A percentile compares a stretch with the other conserved stretches of the same genome.
phyloP scores from a whole-genome alignment of 2,797 vertebrate genomes.

The Pteropus rufus region DNA sequence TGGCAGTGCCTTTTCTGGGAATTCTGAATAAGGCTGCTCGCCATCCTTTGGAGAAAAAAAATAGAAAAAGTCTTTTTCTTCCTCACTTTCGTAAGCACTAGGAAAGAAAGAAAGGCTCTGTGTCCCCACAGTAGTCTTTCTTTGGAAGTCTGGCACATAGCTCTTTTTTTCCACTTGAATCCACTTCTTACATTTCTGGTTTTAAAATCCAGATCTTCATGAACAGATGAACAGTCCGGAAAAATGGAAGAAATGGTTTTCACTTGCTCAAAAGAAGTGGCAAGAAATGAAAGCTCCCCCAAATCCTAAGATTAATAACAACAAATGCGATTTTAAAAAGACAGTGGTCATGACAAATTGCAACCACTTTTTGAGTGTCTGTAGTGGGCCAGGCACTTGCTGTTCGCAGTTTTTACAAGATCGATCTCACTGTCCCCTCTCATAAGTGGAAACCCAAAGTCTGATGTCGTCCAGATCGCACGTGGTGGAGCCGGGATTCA shows the following conservation, averaged over 20 bases:
- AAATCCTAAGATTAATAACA: not conserved
- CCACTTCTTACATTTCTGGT: slow-evolving; percentile 6
- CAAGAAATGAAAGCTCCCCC: not conserved
- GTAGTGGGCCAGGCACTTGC: not conserved
- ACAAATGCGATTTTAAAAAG: not conserved
- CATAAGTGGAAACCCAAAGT: not conserved
- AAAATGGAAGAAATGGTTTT: not conserved
- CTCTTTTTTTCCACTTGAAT: not conserved
- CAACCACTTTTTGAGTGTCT: not conserved
- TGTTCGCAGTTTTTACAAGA: not conserved
- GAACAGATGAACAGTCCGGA: not conserved
- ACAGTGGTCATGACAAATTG: not conserved
- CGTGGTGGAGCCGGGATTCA: not conserved
- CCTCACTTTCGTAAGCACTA: not conserved
- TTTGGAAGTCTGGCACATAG: not conserved
- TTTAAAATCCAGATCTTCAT: not conserved
- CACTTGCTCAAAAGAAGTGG: not conserved
- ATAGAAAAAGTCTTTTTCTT: not conserved
- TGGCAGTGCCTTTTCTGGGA: not conserved
- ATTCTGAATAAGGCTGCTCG: not conserved
- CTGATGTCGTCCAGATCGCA: not conserved
- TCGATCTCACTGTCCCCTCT: not conserved
- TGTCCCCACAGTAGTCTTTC: not conserved
- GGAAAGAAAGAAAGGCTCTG: not conserved
- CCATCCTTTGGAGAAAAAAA: not conserved